These are phyloP conservation scores for Momotus momota DNA, from an alignment of 2,797 vertebrate species.

Conservation along the genomic window DNA sequence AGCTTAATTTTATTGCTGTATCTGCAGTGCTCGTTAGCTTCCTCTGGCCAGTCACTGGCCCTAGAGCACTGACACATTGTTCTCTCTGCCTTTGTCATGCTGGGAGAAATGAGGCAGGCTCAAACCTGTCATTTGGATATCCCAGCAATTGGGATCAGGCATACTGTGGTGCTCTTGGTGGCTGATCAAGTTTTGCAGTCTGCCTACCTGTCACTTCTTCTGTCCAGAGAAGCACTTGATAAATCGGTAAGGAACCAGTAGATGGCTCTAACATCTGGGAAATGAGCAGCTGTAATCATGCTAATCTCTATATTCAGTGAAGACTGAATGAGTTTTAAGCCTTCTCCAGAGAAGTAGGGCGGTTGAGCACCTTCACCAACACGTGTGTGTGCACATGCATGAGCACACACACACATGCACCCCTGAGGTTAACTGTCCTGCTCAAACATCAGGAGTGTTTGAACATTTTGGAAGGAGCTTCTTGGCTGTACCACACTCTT, in stretches of 20 bases:
- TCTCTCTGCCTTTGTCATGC: rapidly evolving
- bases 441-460: not conserved
- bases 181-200: not conserved
- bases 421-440: rapidly evolving
- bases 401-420: rapidly evolving
- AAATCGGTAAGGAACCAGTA: not conserved
- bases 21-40: rapidly evolving
- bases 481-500: rapidly evolving
- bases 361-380: not conserved
- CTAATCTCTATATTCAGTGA: not conserved
- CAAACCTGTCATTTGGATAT: not conserved
- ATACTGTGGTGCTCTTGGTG: not conserved
- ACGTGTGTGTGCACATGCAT: rapidly evolving
- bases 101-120: not conserved
- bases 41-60: not conserved
- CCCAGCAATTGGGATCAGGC: not conserved
- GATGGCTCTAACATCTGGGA: conserved; percentile 31
- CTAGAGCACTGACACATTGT: not conserved
- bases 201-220: not conserved
- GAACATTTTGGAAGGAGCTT: too few species aligned
- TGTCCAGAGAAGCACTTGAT: not conserved
- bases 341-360: not conserved
- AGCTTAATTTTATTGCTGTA: rapidly evolving
- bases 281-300: not conserved
- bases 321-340: not conserved